Base-by-base conservation (phyloP, 2,888 invertebrate genomes). In the Limnephilus auricula region DNA sequence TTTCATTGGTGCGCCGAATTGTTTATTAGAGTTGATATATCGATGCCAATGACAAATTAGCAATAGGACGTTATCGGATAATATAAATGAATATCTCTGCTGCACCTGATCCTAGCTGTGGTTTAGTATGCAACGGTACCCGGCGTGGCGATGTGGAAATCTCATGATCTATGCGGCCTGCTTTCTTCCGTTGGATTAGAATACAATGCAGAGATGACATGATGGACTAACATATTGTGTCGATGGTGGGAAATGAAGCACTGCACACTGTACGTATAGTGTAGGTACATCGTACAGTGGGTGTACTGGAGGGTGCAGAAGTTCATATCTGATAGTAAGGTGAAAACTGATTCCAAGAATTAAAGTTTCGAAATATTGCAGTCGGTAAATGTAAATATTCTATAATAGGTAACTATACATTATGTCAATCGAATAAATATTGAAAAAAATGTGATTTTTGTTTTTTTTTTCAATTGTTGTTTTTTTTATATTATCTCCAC, bases 181-280 rank as follows among this genome's bases (percentile, higher is more conserved):
- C 82, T 82, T 82, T 82, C 82, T 34, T 82, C 82, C 34, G 34
- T 34, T 15, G 82, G 82, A 34, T 82, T 82, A 82, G 82, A 82
- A 82, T 82, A 82, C 82, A 82, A 82, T 82, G 82, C 32, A n/a
- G 65, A 32, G 82, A 37, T 82, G 82, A 82, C 82, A 82, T 82
- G 82, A 82, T 82, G 82, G 82, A 82, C 82, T 82, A 32, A 32
- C 82, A 82, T 37, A 82, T 82, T 82, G 82, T 82, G 34, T 82
- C 82, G 32, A 37, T 82, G 82, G 34, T 82, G 82, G 82, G 82
- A 82, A 82, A 34, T 32, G 82, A 82, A 82, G 34, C 32, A 37
- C 9, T 34, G 82, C 15, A 82, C 37, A n/a, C 25, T n/a, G 65
- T 25, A 65, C 50, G 65, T 25, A 65, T 25, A 65, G 18, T 18